Evolutionary conservation across 2,888 invertebrate species (phyloP).

Genomic region (Apodemia zela): DNA sequence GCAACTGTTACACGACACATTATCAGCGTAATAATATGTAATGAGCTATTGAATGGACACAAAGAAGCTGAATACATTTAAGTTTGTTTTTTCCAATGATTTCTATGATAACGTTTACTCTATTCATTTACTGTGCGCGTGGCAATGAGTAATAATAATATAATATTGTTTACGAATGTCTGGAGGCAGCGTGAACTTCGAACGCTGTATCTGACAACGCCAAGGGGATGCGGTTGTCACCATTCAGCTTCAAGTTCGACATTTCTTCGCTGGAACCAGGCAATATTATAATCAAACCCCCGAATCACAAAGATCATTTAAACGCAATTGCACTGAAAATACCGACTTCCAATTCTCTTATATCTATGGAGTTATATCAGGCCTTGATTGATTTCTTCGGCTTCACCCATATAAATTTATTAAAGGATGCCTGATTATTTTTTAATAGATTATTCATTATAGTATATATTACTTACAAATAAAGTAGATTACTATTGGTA

Average conservation of each 20-base stretch:
- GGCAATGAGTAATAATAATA: slow-evolving; percentile 44
- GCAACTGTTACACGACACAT: slow-evolving; percentile 3
- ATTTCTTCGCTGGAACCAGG: slow-evolving; percentile 75
- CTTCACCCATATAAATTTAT: too few relatives aligned
- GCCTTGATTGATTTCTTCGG: too few relatives aligned
- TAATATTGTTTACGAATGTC: slow-evolving; percentile 68
- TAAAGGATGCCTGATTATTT: too few relatives aligned
- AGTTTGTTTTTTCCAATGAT: slow-evolving; percentile 8
- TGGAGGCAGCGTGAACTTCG: slow-evolving; percentile 75
- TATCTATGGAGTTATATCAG: background rate
- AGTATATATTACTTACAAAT: too few relatives aligned
- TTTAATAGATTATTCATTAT: too few relatives aligned
- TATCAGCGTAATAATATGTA: slow-evolving; percentile 5
- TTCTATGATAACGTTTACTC: background rate
- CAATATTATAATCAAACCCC: slow-evolving; percentile 21
- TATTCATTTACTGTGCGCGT: slow-evolving; percentile 15
- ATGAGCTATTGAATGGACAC: background rate
- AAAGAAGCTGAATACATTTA: slow-evolving; percentile 9
- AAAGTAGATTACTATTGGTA: too few relatives aligned
- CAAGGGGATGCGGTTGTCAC: slow-evolving; percentile 74
- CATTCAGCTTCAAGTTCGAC: slow-evolving; percentile 73
- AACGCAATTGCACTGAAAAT: background rate
- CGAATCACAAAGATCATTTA: background rate
- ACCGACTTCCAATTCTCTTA: slow-evolving; percentile 5
- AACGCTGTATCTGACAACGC: slow-evolving; percentile 76